These are phyloP conservation scores for Syrrhaptes paradoxus DNA, from an alignment of 2,113 vertebrate species.

Conservation along the genomic window DNA sequence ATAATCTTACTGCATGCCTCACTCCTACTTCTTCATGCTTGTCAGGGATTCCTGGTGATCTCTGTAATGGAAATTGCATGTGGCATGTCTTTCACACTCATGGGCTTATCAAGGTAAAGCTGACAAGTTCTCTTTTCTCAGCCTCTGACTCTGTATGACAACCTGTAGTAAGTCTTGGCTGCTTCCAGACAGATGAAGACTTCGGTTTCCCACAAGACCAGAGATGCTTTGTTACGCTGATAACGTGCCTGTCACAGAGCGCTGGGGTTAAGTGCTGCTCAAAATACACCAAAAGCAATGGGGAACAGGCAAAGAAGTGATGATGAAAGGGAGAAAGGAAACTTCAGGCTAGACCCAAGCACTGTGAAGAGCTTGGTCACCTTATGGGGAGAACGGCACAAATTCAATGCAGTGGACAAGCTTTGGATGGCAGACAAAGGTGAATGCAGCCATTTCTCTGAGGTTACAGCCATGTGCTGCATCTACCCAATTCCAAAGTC, in stretches of 20 bases:
- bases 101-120: slow-evolving; percentile 47
- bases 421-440: too few species aligned
- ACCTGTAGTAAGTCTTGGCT: too few species aligned
- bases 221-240: neutral
- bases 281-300: neutral
- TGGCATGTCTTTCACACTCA: slow-evolving; percentile 52
- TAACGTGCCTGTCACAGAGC: neutral
- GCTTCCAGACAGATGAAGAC: neutral
- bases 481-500: neutral
- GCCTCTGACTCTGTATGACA: too few species aligned
- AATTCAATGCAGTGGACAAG: neutral
- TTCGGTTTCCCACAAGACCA: neutral
- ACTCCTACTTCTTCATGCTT: neutral
- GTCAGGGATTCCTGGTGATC: neutral
- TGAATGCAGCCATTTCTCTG: neutral
- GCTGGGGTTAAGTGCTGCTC: slow-evolving; percentile 7
- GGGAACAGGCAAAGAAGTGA: neutral
- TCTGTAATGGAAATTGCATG: slow-evolving; percentile 43
- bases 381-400: neutral
- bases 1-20: neutral
- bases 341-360: neutral
- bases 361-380: neutral
- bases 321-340: neutral
- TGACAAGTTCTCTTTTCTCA: slow-evolving; percentile 13
- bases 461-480: neutral